Conservation (phyloP, 64 coral and sea anemone genomes). For the Montipora cactus region DNA sequence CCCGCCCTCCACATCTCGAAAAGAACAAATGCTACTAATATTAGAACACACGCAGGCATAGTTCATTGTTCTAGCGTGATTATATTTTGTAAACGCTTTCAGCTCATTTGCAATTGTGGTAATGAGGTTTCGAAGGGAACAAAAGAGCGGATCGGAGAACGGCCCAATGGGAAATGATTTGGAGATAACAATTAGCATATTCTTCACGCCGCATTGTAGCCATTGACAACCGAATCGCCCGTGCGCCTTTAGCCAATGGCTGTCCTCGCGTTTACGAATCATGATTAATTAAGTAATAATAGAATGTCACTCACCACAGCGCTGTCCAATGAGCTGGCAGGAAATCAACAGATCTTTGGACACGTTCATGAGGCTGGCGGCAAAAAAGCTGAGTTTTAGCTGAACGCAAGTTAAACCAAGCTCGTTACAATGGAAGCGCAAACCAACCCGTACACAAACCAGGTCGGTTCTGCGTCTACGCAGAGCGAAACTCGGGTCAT, state of each 20-base stretch:
- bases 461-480: constrained; percentile 74
- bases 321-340: constrained; percentile 93
- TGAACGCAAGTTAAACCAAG: constrained; percentile 89
- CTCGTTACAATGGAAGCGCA: constrained; percentile 91
- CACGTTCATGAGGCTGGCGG: constrained; percentile 97
- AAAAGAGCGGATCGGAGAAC: constrained; percentile 86
- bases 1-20: constrained; percentile 61
- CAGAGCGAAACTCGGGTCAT: constrained; percentile 86
- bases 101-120: constrained; percentile 99
- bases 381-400: constrained; percentile 83
- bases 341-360: constrained; percentile 94
- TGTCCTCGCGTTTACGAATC: constrained; percentile 69
- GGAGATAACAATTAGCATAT: constrained; percentile 91
- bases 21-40: constrained; percentile 89
- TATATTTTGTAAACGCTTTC: constrained; percentile 92
- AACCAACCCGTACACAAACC: constrained; percentile 81
- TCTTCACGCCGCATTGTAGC: constrained; percentile 82
- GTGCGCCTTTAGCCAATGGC: constrained; percentile 78
- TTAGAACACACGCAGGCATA: constrained; percentile 75
- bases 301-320: constrained; percentile 96
- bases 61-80: constrained; percentile 89
- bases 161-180: constrained; percentile 80
- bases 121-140: constrained; percentile 95
- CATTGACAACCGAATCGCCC: constrained; percentile 72
- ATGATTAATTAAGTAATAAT: constrained; percentile 99